Evolutionary conservation across 1,140 invertebrate genomes (phyloP).

Genomic region (Glossosoma conforme): DNA sequence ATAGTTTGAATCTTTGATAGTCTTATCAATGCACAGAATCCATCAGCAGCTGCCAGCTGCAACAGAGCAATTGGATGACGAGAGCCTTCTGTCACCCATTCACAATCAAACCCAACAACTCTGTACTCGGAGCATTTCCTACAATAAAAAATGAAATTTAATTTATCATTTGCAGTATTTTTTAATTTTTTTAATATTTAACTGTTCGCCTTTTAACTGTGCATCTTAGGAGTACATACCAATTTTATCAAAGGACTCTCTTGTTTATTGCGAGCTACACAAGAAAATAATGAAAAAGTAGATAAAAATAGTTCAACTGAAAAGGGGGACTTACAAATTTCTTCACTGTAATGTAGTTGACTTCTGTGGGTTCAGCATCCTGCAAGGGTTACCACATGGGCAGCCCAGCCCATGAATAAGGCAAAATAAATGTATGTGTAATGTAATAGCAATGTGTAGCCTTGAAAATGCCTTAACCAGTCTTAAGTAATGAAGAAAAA

Average conservation of each 20-base stretch:
- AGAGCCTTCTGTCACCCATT: conserved; percentile 57
- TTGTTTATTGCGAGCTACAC: not conserved
- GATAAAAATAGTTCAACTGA: not conserved
- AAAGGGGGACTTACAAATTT: not conserved
- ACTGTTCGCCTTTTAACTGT: not conserved
- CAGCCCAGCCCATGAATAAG: too few species aligned
- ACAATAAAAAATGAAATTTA: not conserved
- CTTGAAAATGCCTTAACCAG: too few species aligned
- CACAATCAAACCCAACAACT: conserved; percentile 65
- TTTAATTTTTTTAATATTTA: not conserved
- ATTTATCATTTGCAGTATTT: not conserved
- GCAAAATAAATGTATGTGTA: too few species aligned
- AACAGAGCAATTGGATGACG: conserved; percentile 55
- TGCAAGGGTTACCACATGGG: too few species aligned
- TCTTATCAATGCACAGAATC: conserved; percentile 59
- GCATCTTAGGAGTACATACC: not conserved
- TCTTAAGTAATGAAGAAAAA: too few species aligned
- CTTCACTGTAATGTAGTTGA: too few species aligned
- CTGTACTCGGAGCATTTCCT: conserved; percentile 23
- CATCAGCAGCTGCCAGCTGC: conserved; percentile 58
- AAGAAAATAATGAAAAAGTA: not conserved
- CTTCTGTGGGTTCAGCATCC: too few species aligned
- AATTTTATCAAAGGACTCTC: not conserved
- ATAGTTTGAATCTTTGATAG: conserved; percentile 54
- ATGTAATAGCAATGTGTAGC: too few species aligned